Base-by-base conservation (phyloP, 2,113 vertebrate genomes). In the Clupea harengus region DNA sequence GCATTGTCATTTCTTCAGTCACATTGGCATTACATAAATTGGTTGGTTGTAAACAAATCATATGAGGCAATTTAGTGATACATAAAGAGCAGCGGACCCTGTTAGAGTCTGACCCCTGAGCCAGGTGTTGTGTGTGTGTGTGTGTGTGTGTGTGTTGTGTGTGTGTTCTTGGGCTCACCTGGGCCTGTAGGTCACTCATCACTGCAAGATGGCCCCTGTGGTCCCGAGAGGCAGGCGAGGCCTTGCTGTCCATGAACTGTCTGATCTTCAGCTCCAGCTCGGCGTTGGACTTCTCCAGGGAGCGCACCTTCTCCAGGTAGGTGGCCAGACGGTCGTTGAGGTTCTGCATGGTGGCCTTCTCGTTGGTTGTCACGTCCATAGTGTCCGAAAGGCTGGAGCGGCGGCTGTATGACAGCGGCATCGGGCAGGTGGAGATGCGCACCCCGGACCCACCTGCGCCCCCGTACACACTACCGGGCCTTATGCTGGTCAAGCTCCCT, bases 391-490 rank as follows among this genome's bases (percentile, higher is more conserved):
- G 87, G 45, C 88, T 82, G 39, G 93, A 93, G 28, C 64, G 25
- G 7, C 10, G 8, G 64, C 25, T 8, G n/a, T 9, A 6, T 11
- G 64, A 28, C 6, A 72, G 64, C 64, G 0, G 10, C 64, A 54
- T 2, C 13, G 90, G 84, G 81, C 84, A 60, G 25, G 39, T 52
- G 86, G 92, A 94, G 85, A 93, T 84, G 0, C 88, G 87, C 18
- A 89, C 86, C 0, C 89, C 88, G 0, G 81, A 47, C 0, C 92
- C 89, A 11, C 92, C 92, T 0, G 93, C 90, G 47, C 93, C 93
- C 15, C 85, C 89, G 1, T 87, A 85, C 45, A 89, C 81, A n/a
- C 87, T 88, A 25, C 57, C 5, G 22, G 87, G 52, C 64, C 64
- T 28, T 25, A 72, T 72, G 64, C 64, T 13, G 25, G 25, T 32